A percentile compares a stretch with the other conserved stretches of the same genome.
These are phyloP conservation scores for Bicyclus anynana DNA, from an alignment of 1,140 invertebrate genomes.

Conservation along the genomic window DNA sequence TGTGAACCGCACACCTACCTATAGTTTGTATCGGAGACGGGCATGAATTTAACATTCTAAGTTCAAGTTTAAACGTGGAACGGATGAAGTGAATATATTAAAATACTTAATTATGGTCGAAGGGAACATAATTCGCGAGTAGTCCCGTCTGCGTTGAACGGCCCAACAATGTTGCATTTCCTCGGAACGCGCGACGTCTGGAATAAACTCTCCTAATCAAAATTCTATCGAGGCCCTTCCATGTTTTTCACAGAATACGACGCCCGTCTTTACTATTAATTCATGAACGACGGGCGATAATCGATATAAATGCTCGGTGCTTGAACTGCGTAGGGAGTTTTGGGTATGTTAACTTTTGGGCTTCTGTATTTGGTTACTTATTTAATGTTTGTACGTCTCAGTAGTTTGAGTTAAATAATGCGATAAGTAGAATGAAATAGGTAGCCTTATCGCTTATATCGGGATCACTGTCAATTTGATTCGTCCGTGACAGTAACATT, in stretches of 20 bases:
- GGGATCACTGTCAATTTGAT: no score
- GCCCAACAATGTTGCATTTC: conserved; percentile 50
- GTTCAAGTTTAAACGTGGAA: conserved; percentile 34
- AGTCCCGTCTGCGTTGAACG: conserved; percentile 37
- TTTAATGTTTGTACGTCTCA: no score
- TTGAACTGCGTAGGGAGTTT: background rate
- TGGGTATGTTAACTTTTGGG: background rate
- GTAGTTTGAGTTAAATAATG: no score
- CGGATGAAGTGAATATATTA: conserved; percentile 53
- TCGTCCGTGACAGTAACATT: no score
- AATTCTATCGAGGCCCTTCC: conserved; percentile 46
- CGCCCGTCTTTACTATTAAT: conserved; percentile 29
- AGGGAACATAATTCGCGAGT: conserved; percentile 42
- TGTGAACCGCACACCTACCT: background rate
- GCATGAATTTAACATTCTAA: conserved; percentile 32
- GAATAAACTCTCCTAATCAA: conserved; percentile 57
- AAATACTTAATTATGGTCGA: conserved; percentile 60
- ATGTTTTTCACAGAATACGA: conserved; percentile 39
- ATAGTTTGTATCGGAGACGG: background rate
- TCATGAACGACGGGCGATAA: conserved; percentile 28
- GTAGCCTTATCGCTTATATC: no score
- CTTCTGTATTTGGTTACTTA: no score
- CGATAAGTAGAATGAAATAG: no score
- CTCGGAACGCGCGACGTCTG: conserved; percentile 35
- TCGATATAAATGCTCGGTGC: conserved; percentile 13